phyloP scores from a whole-genome alignment of 2,113 vertebrate species.

The Dolichotis patagonum region DNA sequence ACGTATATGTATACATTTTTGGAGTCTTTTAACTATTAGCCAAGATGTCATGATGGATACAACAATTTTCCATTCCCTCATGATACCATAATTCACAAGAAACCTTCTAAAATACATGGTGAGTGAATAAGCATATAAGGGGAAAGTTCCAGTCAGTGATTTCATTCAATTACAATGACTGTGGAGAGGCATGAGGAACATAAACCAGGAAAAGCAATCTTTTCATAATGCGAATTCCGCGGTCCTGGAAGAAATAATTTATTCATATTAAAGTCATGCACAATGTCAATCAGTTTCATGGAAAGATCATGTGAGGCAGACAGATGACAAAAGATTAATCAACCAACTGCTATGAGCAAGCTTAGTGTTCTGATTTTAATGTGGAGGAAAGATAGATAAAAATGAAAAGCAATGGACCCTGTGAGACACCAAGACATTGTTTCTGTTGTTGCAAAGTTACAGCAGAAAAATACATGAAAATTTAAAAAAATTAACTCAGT shows the following conservation, averaged over 20 bases:
- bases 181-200: slow-evolving; percentile 1
- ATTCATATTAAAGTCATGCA: slow-evolving; percentile 54
- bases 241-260: slow-evolving; percentile 56
- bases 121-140: not conserved
- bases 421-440: not conserved
- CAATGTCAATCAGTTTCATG: slow-evolving; percentile 57
- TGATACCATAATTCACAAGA: not conserved
- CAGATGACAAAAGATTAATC: slow-evolving; percentile 63
- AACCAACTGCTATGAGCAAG: slow-evolving; percentile 55
- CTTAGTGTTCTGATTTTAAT: slow-evolving; percentile 61
- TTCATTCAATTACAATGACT: slow-evolving; percentile 29
- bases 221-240: slow-evolving; percentile 67
- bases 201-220: slow-evolving; percentile 60
- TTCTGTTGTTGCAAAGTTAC: not conserved
- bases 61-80: not conserved
- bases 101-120: not conserved
- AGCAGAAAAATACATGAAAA: slow-evolving; percentile 20
- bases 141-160: not conserved
- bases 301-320: slow-evolving; percentile 40
- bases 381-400: slow-evolving; percentile 23
- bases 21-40: not conserved
- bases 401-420: slow-evolving; percentile 11
- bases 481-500: not conserved
- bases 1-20: not conserved
- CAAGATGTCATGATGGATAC: not conserved